Percentiles rank a stretch among this genome's conserved stretches.
These are phyloP conservation scores for Coenonympha arcania DNA, from an alignment of 2,888 invertebrate genomes.

Conservation along the genomic window DNA sequence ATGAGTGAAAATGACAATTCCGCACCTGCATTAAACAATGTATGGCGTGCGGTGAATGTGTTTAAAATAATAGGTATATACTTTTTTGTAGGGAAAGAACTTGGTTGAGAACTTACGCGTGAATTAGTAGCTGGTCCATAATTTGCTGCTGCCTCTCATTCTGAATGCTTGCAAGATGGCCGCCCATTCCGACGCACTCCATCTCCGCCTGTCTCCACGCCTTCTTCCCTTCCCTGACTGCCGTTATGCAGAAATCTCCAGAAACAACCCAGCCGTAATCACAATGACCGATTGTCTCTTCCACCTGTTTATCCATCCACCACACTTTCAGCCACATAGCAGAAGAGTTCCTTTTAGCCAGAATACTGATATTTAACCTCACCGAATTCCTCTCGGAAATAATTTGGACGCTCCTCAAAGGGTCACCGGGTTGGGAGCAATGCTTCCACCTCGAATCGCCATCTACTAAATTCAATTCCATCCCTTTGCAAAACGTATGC, in stretches of 20 bases:
- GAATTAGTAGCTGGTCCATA: slow-evolving; percentile 76
- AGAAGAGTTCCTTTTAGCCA: slow-evolving; percentile 54
- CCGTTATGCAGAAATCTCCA: slow-evolving; percentile 78
- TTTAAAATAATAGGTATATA: too few species aligned
- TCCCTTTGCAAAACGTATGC: slow-evolving; percentile 68
- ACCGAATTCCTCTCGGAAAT: slow-evolving; percentile 75
- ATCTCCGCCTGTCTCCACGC: slow-evolving; percentile 80
- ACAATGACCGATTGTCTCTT: slow-evolving; percentile 77
- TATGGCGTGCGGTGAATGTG: too few species aligned
- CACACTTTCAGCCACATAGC: slow-evolving; percentile 75
- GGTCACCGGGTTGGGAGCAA: slow-evolving; percentile 75
- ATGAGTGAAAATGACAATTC: too few species aligned
- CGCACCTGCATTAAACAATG: too few species aligned
- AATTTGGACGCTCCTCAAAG: slow-evolving; percentile 73
- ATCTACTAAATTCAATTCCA: slow-evolving; percentile 74
- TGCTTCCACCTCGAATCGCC: slow-evolving; percentile 75
- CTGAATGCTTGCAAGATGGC: slow-evolving; percentile 79
- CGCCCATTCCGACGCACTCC: slow-evolving; percentile 77
- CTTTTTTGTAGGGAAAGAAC: not conserved
- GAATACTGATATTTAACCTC: slow-evolving; percentile 61
- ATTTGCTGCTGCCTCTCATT: slow-evolving; percentile 77
- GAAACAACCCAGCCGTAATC: slow-evolving; percentile 81
- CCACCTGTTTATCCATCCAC: slow-evolving; percentile 77
- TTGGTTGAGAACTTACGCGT: slow-evolving; percentile 70
- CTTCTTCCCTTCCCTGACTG: slow-evolving; percentile 71